Base-by-base conservation (phyloP, 2,113 vertebrate genomes). In the Otocyon megalotis region DNA sequence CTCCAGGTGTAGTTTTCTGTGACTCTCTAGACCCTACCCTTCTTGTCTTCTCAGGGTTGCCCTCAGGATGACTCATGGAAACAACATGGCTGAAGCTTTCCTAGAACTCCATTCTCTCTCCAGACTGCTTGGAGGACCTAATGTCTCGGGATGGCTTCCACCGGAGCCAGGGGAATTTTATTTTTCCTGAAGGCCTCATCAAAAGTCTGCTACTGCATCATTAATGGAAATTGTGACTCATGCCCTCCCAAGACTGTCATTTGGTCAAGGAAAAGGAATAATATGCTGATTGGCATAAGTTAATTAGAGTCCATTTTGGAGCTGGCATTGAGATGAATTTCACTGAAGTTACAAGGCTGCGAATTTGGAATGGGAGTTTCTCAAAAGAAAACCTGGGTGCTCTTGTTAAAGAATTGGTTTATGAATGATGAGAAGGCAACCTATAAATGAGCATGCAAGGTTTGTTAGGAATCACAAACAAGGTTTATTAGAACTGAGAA, bases 211-310 rank as follows among this genome's bases (percentile, higher is more conserved):
- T 72, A 28, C 14, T 77, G 43, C 15, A 85, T 89, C 48, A 67
- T 28, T 96, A 71, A 85, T 93, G 20, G 56, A 86, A 86, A 95
- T 26, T 50, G 58, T 97, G 79, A 92, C 62, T 95, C 93, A 93
- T 35, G 37, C 9, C 37, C 17, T 95, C 6, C 35, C 56, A 2
- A 93, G 53, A 54, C 17, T 72, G 35, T 81, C 58, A n/a, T 50
- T 1, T 48, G 60, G 35, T 30, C 17, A 50, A 8, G 89, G 20
- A 88, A 43, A 91, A 91, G 53, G 28, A 13, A 56, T 56, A 81
- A 71, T 85, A 69, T 10, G 54, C 15, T 54, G 17, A 48, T 48
- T 81, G 35, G 28, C 35, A 94, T 92, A 71, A 48, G 65, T 96
- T 88, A 87, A 56, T 92, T 43, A 60, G 24, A 19, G 30, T 80